Evolutionary conservation across 2,888 invertebrate species (phyloP).

Genomic region (Dendrolimus pini): DNA sequence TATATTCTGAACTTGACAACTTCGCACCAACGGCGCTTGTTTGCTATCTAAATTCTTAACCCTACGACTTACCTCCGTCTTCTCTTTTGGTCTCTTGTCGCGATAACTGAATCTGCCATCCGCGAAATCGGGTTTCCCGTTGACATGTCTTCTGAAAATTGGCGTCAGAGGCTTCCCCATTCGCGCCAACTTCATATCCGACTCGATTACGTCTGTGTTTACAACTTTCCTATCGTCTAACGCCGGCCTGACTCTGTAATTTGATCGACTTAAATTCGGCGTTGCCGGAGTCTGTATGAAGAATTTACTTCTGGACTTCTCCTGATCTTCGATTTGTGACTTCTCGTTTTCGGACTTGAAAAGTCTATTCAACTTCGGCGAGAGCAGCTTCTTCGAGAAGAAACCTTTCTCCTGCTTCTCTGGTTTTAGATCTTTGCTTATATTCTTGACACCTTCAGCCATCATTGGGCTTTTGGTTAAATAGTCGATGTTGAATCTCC

Average conservation of each 20-base stretch:
- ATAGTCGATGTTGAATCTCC: slow-evolving; percentile 49
- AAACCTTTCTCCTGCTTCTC: slow-evolving; percentile 47
- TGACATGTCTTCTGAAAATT: slow-evolving; percentile 48
- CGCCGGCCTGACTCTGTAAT: slow-evolving; percentile 45
- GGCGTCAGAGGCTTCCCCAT: slow-evolving; percentile 70
- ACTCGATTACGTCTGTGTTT: slow-evolving; percentile 41
- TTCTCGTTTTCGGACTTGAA: slow-evolving; percentile 54
- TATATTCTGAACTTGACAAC: slow-evolving; percentile 23
- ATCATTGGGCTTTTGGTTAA: slow-evolving; percentile 34
- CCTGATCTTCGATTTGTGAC: slow-evolving; percentile 36
- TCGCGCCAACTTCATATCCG: slow-evolving; percentile 55
- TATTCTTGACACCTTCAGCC: slow-evolving; percentile 40
- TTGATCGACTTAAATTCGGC: slow-evolving; percentile 34
- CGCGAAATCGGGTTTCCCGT: slow-evolving; percentile 44
- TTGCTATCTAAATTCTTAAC: slow-evolving; percentile 34
- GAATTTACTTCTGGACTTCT: slow-evolving; percentile 61
- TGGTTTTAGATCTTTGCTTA: slow-evolving; percentile 31
- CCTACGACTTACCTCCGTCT: slow-evolving; percentile 31
- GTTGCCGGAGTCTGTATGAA: slow-evolving; percentile 56
- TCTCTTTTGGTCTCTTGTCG: slow-evolving; percentile 36
- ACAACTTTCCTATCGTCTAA: slow-evolving; percentile 17
- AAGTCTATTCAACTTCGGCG: slow-evolving; percentile 59
- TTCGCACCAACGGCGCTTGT: slow-evolving; percentile 28
- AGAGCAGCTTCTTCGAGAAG: slow-evolving; percentile 56
- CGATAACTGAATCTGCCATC: slow-evolving; percentile 61